Conservation (phyloP, 2,797 vertebrate genomes). For the Lepidocolaptes lacrymiger region DNA sequence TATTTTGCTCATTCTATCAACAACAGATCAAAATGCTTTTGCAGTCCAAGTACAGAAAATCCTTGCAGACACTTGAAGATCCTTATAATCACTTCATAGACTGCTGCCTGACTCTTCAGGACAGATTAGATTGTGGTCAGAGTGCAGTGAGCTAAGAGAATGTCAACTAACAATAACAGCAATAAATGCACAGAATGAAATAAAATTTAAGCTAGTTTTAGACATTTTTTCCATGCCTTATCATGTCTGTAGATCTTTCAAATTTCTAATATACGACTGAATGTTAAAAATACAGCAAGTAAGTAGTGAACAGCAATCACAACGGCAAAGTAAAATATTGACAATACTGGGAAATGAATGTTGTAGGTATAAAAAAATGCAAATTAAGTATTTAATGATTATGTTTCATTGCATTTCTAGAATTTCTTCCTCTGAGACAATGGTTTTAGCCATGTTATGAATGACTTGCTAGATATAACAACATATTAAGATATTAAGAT, state of each 20-base stretch:
- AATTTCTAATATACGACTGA: neutral
- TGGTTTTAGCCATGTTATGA: neutral
- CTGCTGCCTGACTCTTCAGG: neutral
- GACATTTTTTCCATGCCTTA: neutral
- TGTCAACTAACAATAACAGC: neutral
- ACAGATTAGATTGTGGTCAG: neutral
- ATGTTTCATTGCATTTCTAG: neutral
- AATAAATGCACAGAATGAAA: neutral
- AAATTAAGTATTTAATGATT: neutral
- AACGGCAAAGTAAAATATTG: neutral
- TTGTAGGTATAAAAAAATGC: neutral
- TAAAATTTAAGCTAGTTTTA: neutral
- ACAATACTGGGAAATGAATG: neutral
- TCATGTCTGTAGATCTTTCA: neutral
- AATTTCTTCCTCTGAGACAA: neutral
- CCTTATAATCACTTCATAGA: neutral
- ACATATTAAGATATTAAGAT: neutral
- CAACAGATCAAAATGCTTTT: constrained; percentile 17
- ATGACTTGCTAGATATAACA: neutral
- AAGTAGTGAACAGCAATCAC: neutral
- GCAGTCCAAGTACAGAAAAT: neutral
- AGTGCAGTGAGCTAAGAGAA: neutral
- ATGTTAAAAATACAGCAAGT: neutral
- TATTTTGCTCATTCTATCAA: neutral
- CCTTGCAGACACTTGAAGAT: constrained; percentile 1